Base-by-base conservation (phyloP, 2,888 invertebrate species). In the Prosapia bicincta region DNA sequence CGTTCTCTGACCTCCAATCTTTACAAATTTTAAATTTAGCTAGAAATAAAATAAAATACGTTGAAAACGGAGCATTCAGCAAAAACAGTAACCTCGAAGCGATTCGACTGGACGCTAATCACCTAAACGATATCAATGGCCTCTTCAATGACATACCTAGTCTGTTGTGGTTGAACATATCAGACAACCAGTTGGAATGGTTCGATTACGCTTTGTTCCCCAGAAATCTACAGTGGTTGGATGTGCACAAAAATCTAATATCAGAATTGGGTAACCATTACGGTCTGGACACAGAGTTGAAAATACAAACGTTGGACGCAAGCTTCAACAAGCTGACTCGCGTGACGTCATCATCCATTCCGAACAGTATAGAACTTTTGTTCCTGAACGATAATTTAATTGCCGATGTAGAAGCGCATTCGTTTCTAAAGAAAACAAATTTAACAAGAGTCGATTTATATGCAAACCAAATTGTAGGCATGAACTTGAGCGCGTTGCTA, bases 301-400 rank as follows among this genome's bases (percentile, higher is more conserved):
- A 90, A 32, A 87, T 97, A 76, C 93, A 94, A 85, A 95, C 94
- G 69, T 87, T 97, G 80, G 96, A 97, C 83, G 93, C 92, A n/a
- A 95, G 96, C 84, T 95, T 94, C 85, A 97, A 97, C 87, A 92
- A 92, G 85, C 88, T 97, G 83, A 90, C 90, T 76, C 91, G 90
- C 86, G 90, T 97, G 81, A 90, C 90, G 73, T 89, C 93, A 25
- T 89, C 87, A 79, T 91, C 93, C 54, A 90, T 97, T 80, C 96
- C 96, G 54, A 93, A 93, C 85, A 92, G 93, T 83, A 91, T 96
- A 73, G 95, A 96, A 85, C 86, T 94, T 82, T 87, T 97, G 82
- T 95, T 95, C 86, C 88, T 96, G 81, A 95, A 96, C 86, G 94
- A 96, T 87, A 97, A 97, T 87, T 88, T 92, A 82, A 95, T 97